Conservation (phyloP, 53 echinoderm and acorn worm genomes). For the Henricia sp. region DNA sequence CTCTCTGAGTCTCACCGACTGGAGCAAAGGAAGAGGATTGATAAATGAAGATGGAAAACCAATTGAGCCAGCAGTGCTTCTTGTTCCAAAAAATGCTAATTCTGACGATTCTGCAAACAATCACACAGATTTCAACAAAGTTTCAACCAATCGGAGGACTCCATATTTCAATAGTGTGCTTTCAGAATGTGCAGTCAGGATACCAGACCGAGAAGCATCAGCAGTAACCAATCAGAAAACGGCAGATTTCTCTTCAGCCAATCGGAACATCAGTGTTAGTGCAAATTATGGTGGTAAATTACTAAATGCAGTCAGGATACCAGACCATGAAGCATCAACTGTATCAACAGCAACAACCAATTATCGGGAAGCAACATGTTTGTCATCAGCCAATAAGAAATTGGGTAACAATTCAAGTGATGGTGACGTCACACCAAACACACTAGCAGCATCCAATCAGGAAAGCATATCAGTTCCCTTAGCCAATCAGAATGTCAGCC, state of each 20-base stretch:
- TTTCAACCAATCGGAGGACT: neutral
- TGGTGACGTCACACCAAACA: too few species aligned
- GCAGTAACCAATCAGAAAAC: conserved; percentile 34
- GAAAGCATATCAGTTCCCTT: neutral
- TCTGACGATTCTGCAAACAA: conserved; percentile 21
- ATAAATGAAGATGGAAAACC: conserved; percentile 45
- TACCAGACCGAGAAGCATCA: neutral
- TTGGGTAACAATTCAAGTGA: too few species aligned
- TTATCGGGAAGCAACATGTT: too few species aligned
- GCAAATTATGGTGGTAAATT: too few species aligned
- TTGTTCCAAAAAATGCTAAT: conserved; percentile 58
- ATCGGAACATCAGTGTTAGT: conserved; percentile 26
- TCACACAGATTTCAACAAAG: neutral
- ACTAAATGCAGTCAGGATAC: too few species aligned
- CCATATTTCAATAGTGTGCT: neutral
- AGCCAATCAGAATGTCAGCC: conserved; percentile 37
- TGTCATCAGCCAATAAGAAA: too few species aligned
- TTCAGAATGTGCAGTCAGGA: too few species aligned
- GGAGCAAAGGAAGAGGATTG: conserved; percentile 86
- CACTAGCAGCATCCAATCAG: too few species aligned
- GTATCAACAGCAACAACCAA: too few species aligned
- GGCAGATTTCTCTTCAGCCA: conserved; percentile 19
- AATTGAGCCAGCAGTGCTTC: conserved; percentile 71
- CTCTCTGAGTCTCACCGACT: conserved; percentile 44
- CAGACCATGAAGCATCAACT: too few species aligned